Conservation (phyloP, 2,113 vertebrate genomes). For the Stegostoma tigrinum region DNA sequence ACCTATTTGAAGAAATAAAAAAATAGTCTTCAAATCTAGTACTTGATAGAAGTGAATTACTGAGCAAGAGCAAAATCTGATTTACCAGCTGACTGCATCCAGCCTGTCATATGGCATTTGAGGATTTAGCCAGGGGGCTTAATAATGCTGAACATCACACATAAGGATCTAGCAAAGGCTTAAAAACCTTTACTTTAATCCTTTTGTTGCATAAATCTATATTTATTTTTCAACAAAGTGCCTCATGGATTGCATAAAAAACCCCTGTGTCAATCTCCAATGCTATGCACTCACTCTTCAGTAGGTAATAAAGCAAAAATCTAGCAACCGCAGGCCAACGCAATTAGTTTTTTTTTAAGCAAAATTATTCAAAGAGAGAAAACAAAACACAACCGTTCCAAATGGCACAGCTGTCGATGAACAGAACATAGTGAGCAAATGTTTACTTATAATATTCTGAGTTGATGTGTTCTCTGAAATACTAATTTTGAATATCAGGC, state of each 20-base stretch:
- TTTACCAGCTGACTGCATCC: constrained; percentile 25
- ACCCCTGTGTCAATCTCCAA: not conserved
- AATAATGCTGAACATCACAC: not conserved
- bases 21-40: too few species aligned
- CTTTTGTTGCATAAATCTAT: constrained; percentile 31
- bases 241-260: not conserved
- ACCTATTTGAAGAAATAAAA: not conserved
- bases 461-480: too few species aligned
- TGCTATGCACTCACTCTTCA: constrained; percentile 1
- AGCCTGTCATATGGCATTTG: constrained; percentile 15
- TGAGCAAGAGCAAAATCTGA: not conserved
- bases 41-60: constrained; percentile 27
- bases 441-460: too few species aligned
- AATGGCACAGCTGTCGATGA: not conserved
- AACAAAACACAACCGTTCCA: not conserved
- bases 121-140: constrained; percentile 26
- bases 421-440: not conserved
- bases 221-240: constrained; percentile 35
- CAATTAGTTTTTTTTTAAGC: constrained; percentile 29
- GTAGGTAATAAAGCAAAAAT: not conserved
- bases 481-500: too few species aligned
- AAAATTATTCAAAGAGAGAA: constrained; percentile 14
- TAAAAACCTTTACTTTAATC: constrained; percentile 25
- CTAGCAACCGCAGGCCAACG: not conserved
- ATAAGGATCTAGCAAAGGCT: not conserved